These are phyloP conservation scores for Hystrix cristata DNA, from an alignment of 2,113 vertebrate species.

Conservation along the genomic window DNA sequence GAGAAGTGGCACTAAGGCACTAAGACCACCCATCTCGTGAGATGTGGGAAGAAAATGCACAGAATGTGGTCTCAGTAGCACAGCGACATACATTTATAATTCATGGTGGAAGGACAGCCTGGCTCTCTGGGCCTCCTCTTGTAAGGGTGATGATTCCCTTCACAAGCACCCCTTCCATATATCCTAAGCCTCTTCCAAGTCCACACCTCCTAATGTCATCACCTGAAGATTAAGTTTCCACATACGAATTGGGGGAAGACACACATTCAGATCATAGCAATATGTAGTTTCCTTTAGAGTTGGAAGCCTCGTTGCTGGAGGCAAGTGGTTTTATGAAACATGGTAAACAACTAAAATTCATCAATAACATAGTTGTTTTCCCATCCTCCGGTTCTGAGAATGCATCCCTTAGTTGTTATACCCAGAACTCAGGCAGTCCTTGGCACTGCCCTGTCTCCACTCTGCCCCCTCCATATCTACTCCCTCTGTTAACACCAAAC, in stretches of 20 bases:
- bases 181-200: background rate
- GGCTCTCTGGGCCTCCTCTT: background rate
- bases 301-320: background rate
- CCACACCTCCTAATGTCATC: background rate
- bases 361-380: background rate
- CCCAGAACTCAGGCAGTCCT: background rate
- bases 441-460: background rate
- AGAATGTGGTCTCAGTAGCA: background rate
- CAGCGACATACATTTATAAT: background rate
- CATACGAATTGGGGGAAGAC: background rate
- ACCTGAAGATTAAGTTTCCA: background rate
- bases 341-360: background rate
- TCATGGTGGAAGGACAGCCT: background rate
- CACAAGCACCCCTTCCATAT: background rate
- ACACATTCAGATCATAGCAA: background rate
- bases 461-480: background rate
- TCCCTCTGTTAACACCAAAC: background rate
- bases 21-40: background rate
- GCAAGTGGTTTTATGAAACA: background rate
- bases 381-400: background rate
- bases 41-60: background rate
- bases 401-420: background rate
- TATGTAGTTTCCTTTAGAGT: background rate
- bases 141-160: background rate
- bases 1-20: background rate